Evolutionary conservation across 2,888 invertebrate genomes (phyloP).

Genomic region (Drosophila seclusa): DNA sequence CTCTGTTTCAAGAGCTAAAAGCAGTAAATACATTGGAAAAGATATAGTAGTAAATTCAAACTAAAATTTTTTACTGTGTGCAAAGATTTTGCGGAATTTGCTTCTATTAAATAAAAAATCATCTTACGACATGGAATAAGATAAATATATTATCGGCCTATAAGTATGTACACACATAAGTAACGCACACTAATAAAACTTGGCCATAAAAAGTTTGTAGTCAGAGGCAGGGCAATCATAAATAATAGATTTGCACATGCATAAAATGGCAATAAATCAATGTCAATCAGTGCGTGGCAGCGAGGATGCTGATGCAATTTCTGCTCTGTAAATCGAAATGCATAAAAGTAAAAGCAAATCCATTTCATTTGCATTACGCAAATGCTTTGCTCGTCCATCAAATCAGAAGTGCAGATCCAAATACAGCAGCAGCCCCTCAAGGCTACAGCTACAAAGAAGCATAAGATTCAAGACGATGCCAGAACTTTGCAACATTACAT

Average conservation of each 20-base stretch:
- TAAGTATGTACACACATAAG: neutral
- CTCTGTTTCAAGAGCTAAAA: too few relatives aligned
- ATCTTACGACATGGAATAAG: neutral
- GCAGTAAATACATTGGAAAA: neutral
- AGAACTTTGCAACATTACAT: slow-evolving; percentile 13
- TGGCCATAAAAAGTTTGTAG: slow-evolving; percentile 17
- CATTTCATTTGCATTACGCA: slow-evolving; percentile 57
- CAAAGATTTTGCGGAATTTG: neutral
- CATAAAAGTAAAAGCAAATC: slow-evolving; percentile 8
- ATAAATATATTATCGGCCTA: neutral
- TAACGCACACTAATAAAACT: neutral
- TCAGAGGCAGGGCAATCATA: slow-evolving; percentile 27
- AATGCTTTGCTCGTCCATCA: slow-evolving; percentile 37
- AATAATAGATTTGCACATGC: slow-evolving; percentile 34
- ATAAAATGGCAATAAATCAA: slow-evolving; percentile 46
- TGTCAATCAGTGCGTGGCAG: slow-evolving; percentile 46
- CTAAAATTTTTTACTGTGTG: neutral
- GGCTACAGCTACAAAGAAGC: slow-evolving; percentile 8
- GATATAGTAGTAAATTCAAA: neutral
- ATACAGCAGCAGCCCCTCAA: slow-evolving; percentile 18
- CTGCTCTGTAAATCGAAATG: slow-evolving; percentile 30
- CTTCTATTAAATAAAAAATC: neutral
- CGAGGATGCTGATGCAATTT: neutral
- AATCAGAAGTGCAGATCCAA: slow-evolving; percentile 21
- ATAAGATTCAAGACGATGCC: slow-evolving; percentile 3